Percentiles rank a stretch among this genome's conserved stretches.
These are phyloP conservation scores for Pygmarrhopalites habei DNA, from an alignment of 1,140 invertebrate genomes.

Conservation along the genomic window DNA sequence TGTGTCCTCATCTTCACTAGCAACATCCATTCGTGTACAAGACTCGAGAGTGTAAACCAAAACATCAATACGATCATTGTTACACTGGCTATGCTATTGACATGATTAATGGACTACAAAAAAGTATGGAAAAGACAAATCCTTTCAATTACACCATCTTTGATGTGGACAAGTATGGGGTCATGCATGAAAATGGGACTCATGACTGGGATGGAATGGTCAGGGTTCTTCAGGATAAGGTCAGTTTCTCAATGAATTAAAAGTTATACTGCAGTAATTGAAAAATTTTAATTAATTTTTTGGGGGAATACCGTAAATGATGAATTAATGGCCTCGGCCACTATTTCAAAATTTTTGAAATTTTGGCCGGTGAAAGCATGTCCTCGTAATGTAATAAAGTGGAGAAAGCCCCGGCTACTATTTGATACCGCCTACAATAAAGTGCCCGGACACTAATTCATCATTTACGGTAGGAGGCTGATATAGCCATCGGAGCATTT, in stretches of 20 bases:
- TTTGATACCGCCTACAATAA: too few species aligned
- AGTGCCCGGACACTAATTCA: too few species aligned
- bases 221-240: slow-evolving; percentile 79
- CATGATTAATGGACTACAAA: slow-evolving; percentile 73
- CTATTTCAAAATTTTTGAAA: too few species aligned
- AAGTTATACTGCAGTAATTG: too few species aligned
- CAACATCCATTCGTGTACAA: slow-evolving; percentile 74
- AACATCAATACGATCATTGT: slow-evolving; percentile 45
- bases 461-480: slow-evolving; percentile 62
- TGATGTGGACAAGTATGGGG: slow-evolving; percentile 72
- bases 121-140: slow-evolving; percentile 65
- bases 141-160: slow-evolving; percentile 88
- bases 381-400: too few species aligned
- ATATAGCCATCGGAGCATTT: slow-evolving; percentile 78
- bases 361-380: too few species aligned
- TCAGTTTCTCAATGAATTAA: too few species aligned
- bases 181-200: slow-evolving; percentile 65
- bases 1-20: slow-evolving; percentile 57
- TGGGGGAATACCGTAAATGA: too few species aligned
- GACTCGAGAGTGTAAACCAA: slow-evolving; percentile 48
- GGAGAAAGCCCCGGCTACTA: too few species aligned
- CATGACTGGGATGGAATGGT: slow-evolving; percentile 88
- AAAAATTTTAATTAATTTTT: too few species aligned
- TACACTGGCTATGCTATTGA: slow-evolving; percentile 91
- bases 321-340: too few species aligned